phyloP scores from a whole-genome alignment of 2,113 vertebrate species.

The Lagenorhynchus albirostris region DNA sequence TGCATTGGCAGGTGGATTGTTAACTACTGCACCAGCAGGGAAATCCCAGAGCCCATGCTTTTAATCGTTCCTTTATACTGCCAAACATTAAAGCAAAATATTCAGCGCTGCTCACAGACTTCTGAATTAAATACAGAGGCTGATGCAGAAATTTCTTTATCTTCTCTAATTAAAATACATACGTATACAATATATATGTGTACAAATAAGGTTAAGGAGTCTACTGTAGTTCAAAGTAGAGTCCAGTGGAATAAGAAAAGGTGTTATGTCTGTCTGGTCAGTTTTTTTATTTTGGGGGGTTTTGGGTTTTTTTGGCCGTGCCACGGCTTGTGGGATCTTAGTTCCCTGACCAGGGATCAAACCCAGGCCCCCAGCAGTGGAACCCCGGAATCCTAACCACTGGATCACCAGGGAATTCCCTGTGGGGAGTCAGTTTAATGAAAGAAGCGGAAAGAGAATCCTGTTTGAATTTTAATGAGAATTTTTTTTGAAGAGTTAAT shows the following conservation, averaged over 20 bases:
- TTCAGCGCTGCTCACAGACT: neutral
- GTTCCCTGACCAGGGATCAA: neutral
- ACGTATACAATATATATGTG: neutral
- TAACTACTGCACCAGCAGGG: no score
- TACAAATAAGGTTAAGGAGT: neutral
- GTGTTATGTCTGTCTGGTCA: neutral
- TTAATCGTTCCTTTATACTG: neutral
- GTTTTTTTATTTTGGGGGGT: neutral
- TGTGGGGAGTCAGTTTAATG: neutral
- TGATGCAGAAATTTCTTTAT: neutral
- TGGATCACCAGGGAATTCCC: neutral
- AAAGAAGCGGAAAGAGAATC: neutral
- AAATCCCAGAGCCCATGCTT: neutral
- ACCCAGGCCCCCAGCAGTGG: neutral
- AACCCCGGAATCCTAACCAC: neutral
- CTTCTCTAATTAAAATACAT: neutral
- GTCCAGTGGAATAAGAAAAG: neutral
- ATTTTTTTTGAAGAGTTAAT: neutral
- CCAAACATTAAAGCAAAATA: slow-evolving; percentile 5
- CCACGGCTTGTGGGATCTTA: neutral
- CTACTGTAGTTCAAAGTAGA: neutral
- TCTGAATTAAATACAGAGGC: neutral
- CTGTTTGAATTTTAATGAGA: slow-evolving; percentile 22
- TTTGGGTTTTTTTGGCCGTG: neutral
- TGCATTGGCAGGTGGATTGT: no score